Base-by-base conservation (phyloP, 2,113 vertebrate species). In the Clarias gariepinus region DNA sequence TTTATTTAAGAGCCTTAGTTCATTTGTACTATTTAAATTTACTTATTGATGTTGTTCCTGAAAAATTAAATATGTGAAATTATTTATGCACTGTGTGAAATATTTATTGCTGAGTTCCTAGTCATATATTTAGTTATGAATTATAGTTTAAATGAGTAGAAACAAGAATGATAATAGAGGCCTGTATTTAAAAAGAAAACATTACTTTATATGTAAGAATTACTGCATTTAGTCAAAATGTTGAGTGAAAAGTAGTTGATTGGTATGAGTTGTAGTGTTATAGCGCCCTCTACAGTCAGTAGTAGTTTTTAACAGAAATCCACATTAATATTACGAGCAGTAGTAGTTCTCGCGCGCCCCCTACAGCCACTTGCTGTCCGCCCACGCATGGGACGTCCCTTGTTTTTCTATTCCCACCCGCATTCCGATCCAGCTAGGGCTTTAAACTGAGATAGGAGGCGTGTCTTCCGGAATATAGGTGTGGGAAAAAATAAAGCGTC, bases 401-500 rank as follows among this genome's bases (percentile, higher is more conserved):
- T 0, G 28, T 33, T 36, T 53, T 3, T 69, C 33, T 83, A 47
- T 47, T 18, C 64, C n/a, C 9, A 69, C 81, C 81, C 64, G 81
- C 47, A 83, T 69, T 83, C 63, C 41, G 64, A 11, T 58, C 25
- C n/a, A 3, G 1, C 36, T n/a, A 23, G 12, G 3, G 1, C 23
- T 82, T n/a, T 18, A 0, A 6, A 21, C 36, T 0, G 41, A 2
- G 0, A 12, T 8, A 23, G 53, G 66, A 58, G 81, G 68, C 21
- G 66, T 69, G 82, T 4, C 28, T 21, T 36, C 64, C 9, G 11
- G 53, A 84, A 84, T 25, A 73, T 13, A 7, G 82, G 82, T 58
- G 30, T n/a, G 7, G 36, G 16, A 73, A 69, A 83, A 57, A 71
- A 21, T 61, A 81, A 73, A 71, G 82, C 89, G 78, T 90, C 88